Conservation (phyloP, 2,113 vertebrate species). For the Sus scrofa region DNA sequence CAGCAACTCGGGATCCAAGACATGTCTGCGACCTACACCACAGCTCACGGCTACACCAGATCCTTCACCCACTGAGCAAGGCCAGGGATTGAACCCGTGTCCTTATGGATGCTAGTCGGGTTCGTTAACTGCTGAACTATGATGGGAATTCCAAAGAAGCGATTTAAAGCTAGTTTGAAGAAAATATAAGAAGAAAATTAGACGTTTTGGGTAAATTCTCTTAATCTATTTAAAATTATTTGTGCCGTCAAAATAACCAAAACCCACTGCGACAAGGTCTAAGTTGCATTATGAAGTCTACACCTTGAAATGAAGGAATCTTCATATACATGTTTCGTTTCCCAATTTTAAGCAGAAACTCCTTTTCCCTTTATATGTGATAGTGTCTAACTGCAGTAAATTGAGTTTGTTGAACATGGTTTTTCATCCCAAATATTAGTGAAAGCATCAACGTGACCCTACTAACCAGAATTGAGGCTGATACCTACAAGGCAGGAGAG, state of each 20-base stretch:
- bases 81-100: too few species aligned
- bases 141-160: not conserved
- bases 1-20: too few species aligned
- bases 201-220: not conserved
- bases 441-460: not conserved
- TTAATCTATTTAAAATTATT: not conserved
- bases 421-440: not conserved
- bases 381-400: not conserved
- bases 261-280: not conserved
- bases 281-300: not conserved
- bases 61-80: too few species aligned
- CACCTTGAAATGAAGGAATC: not conserved
- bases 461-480: not conserved
- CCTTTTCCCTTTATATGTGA: not conserved
- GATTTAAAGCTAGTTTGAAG: conserved; percentile 35
- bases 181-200: not conserved
- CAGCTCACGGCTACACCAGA: too few species aligned
- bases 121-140: too few species aligned
- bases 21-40: too few species aligned
- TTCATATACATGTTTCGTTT: not conserved
- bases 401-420: not conserved
- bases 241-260: not conserved
- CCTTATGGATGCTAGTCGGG: too few species aligned
- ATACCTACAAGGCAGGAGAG: rapidly evolving
- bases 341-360: not conserved